A percentile compares a stretch with the other conserved stretches of the same genome.
phyloP scores from a whole-genome alignment of 2,888 invertebrate genomes.

The Drosophila paracracens region DNA sequence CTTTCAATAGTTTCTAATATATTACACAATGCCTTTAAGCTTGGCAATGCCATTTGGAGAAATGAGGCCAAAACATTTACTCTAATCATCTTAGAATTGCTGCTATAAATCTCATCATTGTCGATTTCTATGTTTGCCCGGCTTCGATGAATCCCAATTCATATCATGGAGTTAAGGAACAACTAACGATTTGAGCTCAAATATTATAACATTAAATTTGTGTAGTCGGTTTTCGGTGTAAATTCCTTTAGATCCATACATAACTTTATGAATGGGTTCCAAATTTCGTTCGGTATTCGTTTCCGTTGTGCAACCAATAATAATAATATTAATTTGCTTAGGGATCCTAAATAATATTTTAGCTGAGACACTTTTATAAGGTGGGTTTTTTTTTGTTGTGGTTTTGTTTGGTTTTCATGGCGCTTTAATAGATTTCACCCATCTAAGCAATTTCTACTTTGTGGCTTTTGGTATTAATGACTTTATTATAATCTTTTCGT shows the following conservation, averaged over 20 bases:
- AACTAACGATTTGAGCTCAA: neutral
- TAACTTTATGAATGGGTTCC: neutral
- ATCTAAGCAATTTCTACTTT: conserved; percentile 14
- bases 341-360: neutral
- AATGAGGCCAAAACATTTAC: neutral
- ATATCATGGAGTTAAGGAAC: neutral
- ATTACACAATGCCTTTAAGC: neutral
- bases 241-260: neutral
- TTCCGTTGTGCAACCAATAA: neutral
- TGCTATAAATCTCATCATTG: neutral
- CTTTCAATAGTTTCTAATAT: neutral
- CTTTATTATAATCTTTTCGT: conserved; percentile 41
- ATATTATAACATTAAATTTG: neutral
- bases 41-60: neutral
- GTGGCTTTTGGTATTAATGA: conserved; percentile 36
- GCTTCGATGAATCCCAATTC: neutral
- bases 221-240: neutral
- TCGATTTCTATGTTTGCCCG: neutral
- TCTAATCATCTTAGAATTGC: neutral
- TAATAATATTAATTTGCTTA: neutral
- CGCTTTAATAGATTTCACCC: conserved; percentile 28
- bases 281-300: neutral
- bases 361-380: neutral
- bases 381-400: neutral
- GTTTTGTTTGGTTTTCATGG: neutral